A percentile compares a stretch with the other conserved stretches of the same genome.
These are phyloP conservation scores for Archips crataeganus DNA, from an alignment of 2,888 invertebrate species.

Conservation along the genomic window DNA sequence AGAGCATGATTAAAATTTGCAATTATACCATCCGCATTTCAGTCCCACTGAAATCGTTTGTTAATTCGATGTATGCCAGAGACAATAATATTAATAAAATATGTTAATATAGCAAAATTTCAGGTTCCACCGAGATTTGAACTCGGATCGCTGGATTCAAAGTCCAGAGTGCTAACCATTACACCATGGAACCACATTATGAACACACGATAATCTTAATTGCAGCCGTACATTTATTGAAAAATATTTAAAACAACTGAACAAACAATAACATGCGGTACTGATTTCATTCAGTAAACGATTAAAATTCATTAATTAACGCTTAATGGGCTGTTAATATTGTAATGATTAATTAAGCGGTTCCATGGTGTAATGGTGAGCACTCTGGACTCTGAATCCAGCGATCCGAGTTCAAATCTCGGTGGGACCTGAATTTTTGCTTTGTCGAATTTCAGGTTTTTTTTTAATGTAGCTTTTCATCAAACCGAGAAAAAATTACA, in stretches of 20 bases:
- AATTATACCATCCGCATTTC: too few relatives aligned
- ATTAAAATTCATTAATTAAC: background rate
- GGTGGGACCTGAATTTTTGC: conserved; percentile 31
- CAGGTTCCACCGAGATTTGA: conserved; percentile 92
- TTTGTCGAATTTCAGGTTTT: too few relatives aligned
- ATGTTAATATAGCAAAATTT: background rate
- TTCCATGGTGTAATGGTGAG: conserved; percentile 88
- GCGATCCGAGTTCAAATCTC: conserved; percentile 88
- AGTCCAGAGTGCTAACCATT: conserved; percentile 90
- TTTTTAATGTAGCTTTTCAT: too few relatives aligned
- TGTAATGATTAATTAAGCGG: conserved; percentile 52
- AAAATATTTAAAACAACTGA: background rate
- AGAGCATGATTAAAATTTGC: too few relatives aligned
- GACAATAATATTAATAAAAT: too few relatives aligned
- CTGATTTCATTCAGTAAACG: background rate
- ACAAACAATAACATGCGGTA: background rate
- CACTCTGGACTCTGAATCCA: conserved; percentile 89
- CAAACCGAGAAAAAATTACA: too few relatives aligned
- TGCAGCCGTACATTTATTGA: background rate
- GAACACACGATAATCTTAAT: background rate
- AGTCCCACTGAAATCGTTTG: too few relatives aligned
- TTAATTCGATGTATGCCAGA: too few relatives aligned
- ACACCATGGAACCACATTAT: conserved; percentile 48
- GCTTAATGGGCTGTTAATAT: conserved; percentile 8
- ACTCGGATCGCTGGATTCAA: conserved; percentile 92